Conservation (phyloP, 2,888 invertebrate species). For the Plagodis dolabraria region DNA sequence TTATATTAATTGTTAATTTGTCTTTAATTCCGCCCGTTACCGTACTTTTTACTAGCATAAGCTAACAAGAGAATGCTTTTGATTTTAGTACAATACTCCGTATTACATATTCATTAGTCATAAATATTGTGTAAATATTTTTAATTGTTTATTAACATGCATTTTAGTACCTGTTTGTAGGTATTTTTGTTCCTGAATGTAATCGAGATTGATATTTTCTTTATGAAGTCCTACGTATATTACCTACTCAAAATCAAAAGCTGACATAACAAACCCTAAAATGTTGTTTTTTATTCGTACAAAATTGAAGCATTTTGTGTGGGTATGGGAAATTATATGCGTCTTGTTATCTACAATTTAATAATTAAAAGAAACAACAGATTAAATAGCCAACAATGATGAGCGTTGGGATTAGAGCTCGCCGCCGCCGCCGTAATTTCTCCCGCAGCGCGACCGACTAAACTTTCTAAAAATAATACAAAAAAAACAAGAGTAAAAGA, state of each 20-base stretch:
- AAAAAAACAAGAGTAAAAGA: constrained; percentile 76
- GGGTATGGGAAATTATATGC: constrained; percentile 16
- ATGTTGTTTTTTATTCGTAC: constrained; percentile 8
- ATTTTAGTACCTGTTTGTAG: constrained; percentile 55
- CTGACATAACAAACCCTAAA: constrained; percentile 8
- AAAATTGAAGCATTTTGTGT: constrained; percentile 23
- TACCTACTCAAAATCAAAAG: constrained; percentile 5
- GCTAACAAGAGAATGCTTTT: constrained; percentile 68
- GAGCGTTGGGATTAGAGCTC: constrained; percentile 70
- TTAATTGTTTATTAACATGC: constrained; percentile 51
- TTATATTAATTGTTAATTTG: constrained; percentile 79
- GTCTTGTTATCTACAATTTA: constrained; percentile 31
- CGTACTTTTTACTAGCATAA: constrained; percentile 78
- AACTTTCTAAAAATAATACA: constrained; percentile 82
- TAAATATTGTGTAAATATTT: constrained; percentile 38
- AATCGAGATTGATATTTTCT: constrained; percentile 20
- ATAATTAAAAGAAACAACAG: constrained; percentile 55
- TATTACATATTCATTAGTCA: constrained; percentile 37
- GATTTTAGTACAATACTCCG: constrained; percentile 53
- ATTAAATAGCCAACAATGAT: constrained; percentile 69
- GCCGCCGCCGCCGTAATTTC: constrained; percentile 76
- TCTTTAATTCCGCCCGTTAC: constrained; percentile 83
- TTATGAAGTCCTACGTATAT: constrained; percentile 3
- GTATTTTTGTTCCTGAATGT: constrained; percentile 52
- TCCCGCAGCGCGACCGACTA: constrained; percentile 76